Evolutionary conservation across 2,888 invertebrate species (phyloP), one percentile per base, ranked within the genome.

Genomic region (Cosmorhoe ocellata): DNA sequence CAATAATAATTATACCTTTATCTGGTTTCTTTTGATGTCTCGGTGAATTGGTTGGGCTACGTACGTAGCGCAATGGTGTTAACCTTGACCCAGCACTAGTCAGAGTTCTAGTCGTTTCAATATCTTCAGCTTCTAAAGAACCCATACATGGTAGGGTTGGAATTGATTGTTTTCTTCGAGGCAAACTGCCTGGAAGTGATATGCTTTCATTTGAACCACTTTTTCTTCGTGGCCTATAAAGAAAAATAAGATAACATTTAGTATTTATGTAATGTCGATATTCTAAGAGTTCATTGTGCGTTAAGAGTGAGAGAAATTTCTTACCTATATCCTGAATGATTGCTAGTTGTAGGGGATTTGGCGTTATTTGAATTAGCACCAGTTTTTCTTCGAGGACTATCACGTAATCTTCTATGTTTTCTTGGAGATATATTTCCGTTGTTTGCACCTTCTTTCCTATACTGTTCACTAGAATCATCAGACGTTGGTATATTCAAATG

Each of bases 371-470:
- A 86, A 61, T 88, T 90, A 55, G 91, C 80, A n/a, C 81, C 82
- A 22, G 93, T 92, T 80, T 94, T 94, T 70, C 94, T 90, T 66
- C 94, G 79, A 0, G 93, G 93, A 68, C 92, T 93, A 53, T 94
- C 94, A 51, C 93, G 87, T 47, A 91, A 83, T 52, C 94, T 91
- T 66, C 93, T 91, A 56, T 90, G 88, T 77, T 93, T 93, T 58
- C 92, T 91, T 34, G 93, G 92, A 8, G 93, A 92, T 56, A 88
- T 65, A 65, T 84, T 90, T 34, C 91, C 91, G 58, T 90, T 90
- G 22, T 76, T 82, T n/a, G 76, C 52, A 14, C 90, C 86, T 64
- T 90, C 86, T 76, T 87, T 87, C 52, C 85, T 79, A 58, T 90
- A 90, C 63, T 91, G 90, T 64, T 91, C 91, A 74, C 92, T 93